Conservation (phyloP, 2,113 vertebrate genomes). For the Albula glossodonta region DNA sequence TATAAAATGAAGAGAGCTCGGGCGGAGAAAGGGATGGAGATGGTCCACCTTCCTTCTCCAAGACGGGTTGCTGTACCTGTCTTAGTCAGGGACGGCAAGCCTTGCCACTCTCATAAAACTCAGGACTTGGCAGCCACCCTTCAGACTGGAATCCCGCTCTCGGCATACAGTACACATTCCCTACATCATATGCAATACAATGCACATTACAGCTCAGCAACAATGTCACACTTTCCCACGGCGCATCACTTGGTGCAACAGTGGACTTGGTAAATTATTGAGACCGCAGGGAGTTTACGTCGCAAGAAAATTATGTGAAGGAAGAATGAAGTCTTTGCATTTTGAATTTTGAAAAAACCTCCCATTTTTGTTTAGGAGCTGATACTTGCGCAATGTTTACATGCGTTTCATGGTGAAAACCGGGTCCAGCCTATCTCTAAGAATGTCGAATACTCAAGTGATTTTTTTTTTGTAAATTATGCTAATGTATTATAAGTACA, state of each 20-base stretch:
- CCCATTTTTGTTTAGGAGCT: conserved; percentile 42
- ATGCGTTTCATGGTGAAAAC: conserved; percentile 57
- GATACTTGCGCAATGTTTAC: conserved; percentile 70
- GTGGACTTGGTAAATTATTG: conserved; percentile 83
- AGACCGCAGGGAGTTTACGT: conserved; percentile 31
- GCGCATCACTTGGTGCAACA: conserved; percentile 83
- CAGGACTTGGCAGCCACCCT: conserved; percentile 83
- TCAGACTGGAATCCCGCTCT: conserved; percentile 79
- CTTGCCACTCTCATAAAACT: conserved; percentile 78
- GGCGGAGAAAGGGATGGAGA: conserved; percentile 84
- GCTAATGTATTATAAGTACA: conserved; percentile 52
- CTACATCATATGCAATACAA: conserved; percentile 83
- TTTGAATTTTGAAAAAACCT: conserved; percentile 34
- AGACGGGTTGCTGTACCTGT: conserved; percentile 83
- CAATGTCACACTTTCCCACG: conserved; percentile 74
- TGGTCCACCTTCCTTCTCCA: conserved; percentile 79
- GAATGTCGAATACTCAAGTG: conserved; percentile 59
- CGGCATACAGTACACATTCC: conserved; percentile 79
- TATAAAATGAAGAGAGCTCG: conserved; percentile 81
- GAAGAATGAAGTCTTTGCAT: conserved; percentile 49
- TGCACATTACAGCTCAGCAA: conserved; percentile 77
- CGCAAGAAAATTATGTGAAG: neutral
- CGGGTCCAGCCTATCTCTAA: conserved; percentile 55
- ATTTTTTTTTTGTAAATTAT: conserved; percentile 64
- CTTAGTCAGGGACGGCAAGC: conserved; percentile 83